Evolutionary conservation across 1,140 invertebrate genomes (phyloP).

Genomic region (Megathymus violae): DNA sequence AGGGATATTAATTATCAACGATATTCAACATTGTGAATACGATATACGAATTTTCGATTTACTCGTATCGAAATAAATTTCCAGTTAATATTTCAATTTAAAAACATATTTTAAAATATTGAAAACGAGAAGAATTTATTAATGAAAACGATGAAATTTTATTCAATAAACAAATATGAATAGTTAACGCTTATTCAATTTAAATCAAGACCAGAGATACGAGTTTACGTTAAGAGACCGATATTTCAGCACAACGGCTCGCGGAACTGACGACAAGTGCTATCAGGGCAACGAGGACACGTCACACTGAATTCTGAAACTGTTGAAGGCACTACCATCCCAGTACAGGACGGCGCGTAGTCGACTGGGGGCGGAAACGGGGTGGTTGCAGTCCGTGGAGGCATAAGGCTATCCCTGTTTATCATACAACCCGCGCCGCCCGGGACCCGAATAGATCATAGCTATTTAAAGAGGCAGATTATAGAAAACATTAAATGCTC

Average conservation of each 20-base stretch:
- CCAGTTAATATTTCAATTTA: too few species aligned
- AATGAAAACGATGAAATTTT: too few species aligned
- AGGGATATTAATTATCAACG: too few species aligned
- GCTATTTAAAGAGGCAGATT: too few species aligned
- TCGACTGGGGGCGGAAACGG: constrained; percentile 5
- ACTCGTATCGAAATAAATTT: too few species aligned
- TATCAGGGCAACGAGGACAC: constrained; percentile 15
- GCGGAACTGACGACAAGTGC: constrained; percentile 4
- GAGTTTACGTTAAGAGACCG: not conserved
- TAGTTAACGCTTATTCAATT: not conserved
- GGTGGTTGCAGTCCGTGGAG: constrained; percentile 7
- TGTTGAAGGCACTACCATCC: constrained; percentile 4
- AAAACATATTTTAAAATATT: too few species aligned
- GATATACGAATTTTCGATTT: too few species aligned
- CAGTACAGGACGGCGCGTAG: not conserved
- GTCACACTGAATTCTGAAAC: constrained; percentile 24
- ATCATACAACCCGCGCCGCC: not conserved
- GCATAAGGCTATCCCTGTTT: constrained; percentile 20
- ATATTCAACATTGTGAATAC: too few species aligned
- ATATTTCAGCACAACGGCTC: constrained; percentile 1
- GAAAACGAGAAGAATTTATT: too few species aligned
- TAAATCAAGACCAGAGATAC: not conserved
- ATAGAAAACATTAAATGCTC: too few species aligned
- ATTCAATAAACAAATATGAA: too few species aligned
- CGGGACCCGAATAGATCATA: too few species aligned